Base-by-base conservation (phyloP, 2,113 vertebrate genomes). In the Chloropsis hardwickii region DNA sequence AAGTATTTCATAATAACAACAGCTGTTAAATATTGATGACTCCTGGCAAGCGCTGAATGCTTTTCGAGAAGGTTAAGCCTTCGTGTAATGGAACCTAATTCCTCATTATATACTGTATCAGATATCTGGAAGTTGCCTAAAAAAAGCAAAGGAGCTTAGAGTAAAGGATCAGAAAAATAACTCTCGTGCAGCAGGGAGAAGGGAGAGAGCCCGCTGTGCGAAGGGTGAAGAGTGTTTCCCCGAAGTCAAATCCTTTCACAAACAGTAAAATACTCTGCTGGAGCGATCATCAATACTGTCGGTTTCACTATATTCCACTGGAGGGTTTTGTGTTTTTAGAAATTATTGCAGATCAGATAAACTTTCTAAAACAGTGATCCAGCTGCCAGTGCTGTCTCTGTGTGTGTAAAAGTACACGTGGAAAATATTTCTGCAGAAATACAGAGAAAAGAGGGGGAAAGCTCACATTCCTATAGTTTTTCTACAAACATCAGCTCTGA, bases 11-110 rank as follows among this genome's bases (percentile, higher is more conserved):
- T 98, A 99, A 99, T 98, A 99, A 98, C 98, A 99, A 98, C 99
- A 99, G 99, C 99, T 99, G 99, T 99, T 99, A 99, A 99, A 99
- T 99, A 99, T 99, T 99, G 99, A 99, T 99, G 99, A 99, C 98
- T 98, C 97, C 98, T 99, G 98, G 98, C 98, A 98, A 98, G 97
- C 89, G 83, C 98, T 98, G 98, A 98, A 98, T 98, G 98, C 97
- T 97, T 97, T 97, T 97, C 50, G 95, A 97, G 98, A 98, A 99
- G 98, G 98, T 99, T 98, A 98, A 98, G 98, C 97, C 97, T 97
- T 98, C 97, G 96, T 98, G 98, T 98, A 98, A 98, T 98, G 98
- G 98, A 98, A 98, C 98, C 98, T 98, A 99, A 99, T 99, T 98
- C 98, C 98, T 98, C 98, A 98, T 98, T 98, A 98, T 98, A 97